Percentiles rank a stretch among this genome's conserved stretches.
These are phyloP conservation scores for Ptychodera flava DNA, from an alignment of 35 echinoderm and acorn worm species.

Conservation along the genomic window DNA sequence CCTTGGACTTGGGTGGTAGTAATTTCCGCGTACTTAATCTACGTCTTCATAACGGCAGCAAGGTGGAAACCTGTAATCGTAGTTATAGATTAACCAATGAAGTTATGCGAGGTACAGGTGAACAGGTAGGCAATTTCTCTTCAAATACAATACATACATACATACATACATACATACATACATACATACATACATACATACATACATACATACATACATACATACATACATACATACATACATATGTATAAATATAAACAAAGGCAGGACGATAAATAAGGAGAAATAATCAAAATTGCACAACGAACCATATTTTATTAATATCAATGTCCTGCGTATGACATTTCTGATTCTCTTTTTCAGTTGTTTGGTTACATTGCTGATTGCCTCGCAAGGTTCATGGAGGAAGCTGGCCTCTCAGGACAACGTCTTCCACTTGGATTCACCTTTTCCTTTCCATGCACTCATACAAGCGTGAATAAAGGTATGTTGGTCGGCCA, in stretches of 20 bases:
- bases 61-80: not conserved
- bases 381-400: conserved; percentile 14
- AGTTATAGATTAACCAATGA: conserved; percentile 7
- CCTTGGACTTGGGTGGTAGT: conserved; percentile 92
- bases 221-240: not conserved
- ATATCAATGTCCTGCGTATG: too few species aligned
- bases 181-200: not conserved
- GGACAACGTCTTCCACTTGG: conserved; percentile 14
- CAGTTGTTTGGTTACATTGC: conserved; percentile 40
- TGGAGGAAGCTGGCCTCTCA: not conserved
- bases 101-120: conserved; percentile 22
- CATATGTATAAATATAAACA: too few species aligned
- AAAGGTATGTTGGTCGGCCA: too few species aligned
- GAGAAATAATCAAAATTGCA: too few species aligned
- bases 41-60: conserved; percentile 8
- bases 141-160: not conserved
- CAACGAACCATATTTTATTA: too few species aligned
- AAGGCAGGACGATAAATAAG: too few species aligned
- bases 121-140: conserved; percentile 19
- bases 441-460: conserved; percentile 36
- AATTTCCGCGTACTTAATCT: conserved; percentile 25
- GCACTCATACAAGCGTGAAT: conserved; percentile 7
- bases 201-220: not conserved
- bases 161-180: not conserved
- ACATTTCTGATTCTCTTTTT: conserved; percentile 10